Conservation (phyloP, 2,797 vertebrate species). For the Masticophis lateralis region DNA sequence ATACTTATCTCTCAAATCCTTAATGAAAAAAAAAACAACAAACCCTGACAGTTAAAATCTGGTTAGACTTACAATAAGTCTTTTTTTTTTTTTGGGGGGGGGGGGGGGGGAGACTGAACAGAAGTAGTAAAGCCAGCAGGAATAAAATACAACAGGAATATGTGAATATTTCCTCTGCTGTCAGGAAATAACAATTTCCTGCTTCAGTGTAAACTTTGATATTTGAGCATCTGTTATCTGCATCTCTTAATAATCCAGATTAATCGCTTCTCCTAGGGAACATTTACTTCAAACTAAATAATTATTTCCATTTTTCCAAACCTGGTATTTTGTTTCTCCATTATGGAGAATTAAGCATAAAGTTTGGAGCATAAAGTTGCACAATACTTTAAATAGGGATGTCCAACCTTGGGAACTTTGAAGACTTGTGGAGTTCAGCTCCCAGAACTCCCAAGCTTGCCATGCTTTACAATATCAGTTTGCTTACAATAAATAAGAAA, state of each 20-base stretch:
- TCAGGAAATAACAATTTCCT: conserved; percentile 16
- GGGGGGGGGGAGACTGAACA: conserved; percentile 30
- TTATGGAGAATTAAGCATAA: too few relatives aligned
- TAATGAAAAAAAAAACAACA: conserved; percentile 29
- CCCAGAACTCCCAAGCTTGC: background rate
- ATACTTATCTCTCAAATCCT: conserved; percentile 29
- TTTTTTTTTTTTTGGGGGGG: background rate
- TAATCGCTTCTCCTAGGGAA: conserved; percentile 3
- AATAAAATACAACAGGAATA: conserved; percentile 8
- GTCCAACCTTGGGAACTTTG: background rate
- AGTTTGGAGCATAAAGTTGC: background rate
- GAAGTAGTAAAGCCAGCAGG: conserved; percentile 37
- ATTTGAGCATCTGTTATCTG: conserved; percentile 15
- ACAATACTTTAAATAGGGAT: background rate
- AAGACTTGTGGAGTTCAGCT: background rate
- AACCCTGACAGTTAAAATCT: conserved; percentile 20
- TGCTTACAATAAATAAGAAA: conserved; percentile 30
- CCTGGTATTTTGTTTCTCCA: background rate
- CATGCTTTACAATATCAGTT: background rate
- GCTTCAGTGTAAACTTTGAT: background rate
- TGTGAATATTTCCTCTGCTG: conserved; percentile 41
- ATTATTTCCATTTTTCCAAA: background rate
- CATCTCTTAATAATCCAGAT: conserved; percentile 7
- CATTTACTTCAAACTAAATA: background rate
- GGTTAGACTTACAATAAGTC: conserved; percentile 42